These are phyloP conservation scores for Danionella cerebrum DNA, from an alignment of 2,113 vertebrate genomes.

Conservation along the genomic window DNA sequence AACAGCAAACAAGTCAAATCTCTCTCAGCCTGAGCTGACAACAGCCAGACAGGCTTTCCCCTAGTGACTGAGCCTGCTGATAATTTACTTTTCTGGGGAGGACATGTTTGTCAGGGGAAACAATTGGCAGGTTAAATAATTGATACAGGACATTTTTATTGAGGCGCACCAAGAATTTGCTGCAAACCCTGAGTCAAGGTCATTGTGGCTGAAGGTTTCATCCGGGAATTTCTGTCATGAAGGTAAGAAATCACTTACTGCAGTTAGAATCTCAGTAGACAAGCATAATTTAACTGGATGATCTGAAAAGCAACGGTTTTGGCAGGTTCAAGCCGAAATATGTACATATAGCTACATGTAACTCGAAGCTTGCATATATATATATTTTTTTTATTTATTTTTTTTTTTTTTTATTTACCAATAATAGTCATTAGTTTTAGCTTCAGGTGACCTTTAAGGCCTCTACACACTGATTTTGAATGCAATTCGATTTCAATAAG, in stretches of 20 bases:
- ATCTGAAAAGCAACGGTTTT: not conserved
- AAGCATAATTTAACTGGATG: not conserved
- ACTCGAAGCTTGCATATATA: not conserved
- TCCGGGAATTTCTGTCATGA: not conserved
- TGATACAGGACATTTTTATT: constrained; percentile 61
- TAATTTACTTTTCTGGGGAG: constrained; percentile 56
- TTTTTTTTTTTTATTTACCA: too few species aligned
- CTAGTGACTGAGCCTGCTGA: constrained; percentile 50
- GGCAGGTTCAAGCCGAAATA: not conserved
- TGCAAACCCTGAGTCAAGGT: constrained; percentile 43
- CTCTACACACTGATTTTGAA: too few species aligned
- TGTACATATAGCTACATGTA: not conserved
- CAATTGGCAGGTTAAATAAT: constrained; percentile 62
- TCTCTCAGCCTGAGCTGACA: constrained; percentile 33
- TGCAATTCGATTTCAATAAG: too few species aligned
- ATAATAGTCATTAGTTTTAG: too few species aligned
- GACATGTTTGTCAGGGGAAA: constrained; percentile 58
- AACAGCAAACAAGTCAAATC: constrained; percentile 25
- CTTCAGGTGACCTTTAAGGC: too few species aligned
- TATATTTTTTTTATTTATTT: too few species aligned
- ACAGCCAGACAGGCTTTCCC: constrained; percentile 49
- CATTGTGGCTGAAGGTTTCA: not conserved
- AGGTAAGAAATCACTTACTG: not conserved
- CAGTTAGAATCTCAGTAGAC: not conserved
- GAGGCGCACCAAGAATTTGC: constrained; percentile 45